phyloP scores from a whole-genome alignment of 1,140 invertebrate species.

The Oryctes rhinoceros region DNA sequence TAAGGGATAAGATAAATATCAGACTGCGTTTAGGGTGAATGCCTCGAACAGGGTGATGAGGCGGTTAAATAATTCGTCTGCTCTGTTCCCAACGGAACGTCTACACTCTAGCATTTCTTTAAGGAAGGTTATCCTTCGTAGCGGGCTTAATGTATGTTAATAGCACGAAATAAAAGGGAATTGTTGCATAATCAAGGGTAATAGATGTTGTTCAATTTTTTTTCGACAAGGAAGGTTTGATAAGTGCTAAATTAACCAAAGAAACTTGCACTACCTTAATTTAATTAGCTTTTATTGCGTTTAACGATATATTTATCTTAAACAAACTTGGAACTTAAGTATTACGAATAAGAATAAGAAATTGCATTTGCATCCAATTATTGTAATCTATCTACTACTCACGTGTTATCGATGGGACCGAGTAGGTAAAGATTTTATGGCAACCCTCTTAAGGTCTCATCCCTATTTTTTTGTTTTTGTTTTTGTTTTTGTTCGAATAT shows the following conservation, averaged over 20 bases:
- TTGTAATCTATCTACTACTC: no score
- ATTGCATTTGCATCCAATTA: no score
- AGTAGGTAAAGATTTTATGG: no score
- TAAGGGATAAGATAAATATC: conserved; percentile 32
- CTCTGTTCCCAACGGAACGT: not conserved
- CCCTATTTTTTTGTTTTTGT: no score
- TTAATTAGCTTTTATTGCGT: no score
- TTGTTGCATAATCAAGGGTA: conserved; percentile 6
- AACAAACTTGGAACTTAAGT: no score
- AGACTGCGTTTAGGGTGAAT: not conserved
- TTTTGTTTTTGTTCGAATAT: no score
- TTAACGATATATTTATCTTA: no score
- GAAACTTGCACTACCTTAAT: no score
- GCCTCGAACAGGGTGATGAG: conserved; percentile 10
- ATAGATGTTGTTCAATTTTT: not conserved
- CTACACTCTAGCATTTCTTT: not conserved
- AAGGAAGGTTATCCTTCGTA: not conserved
- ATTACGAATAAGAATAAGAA: no score
- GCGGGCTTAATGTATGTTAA: conserved; percentile 14
- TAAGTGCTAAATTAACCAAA: not conserved
- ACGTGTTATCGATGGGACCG: no score
- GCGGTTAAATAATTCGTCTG: conserved; percentile 5
- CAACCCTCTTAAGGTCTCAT: no score
- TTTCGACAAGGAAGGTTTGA: not conserved
- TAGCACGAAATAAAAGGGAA: conserved; percentile 11